Base-by-base conservation (phyloP, 2,113 vertebrate genomes). In the Onychostruthus taczanowskii region DNA sequence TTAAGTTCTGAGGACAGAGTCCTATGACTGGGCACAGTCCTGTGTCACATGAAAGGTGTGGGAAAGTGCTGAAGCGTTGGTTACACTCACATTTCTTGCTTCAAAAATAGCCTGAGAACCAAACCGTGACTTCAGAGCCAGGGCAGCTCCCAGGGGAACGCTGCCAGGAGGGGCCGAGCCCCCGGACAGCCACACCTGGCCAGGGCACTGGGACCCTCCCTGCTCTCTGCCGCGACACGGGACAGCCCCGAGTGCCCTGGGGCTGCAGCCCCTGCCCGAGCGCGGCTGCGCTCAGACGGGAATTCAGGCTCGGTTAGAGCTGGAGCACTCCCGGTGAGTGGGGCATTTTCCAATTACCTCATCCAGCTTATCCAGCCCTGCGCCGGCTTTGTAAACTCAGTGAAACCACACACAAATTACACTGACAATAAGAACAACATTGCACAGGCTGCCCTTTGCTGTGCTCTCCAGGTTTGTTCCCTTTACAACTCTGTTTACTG, bases 31-130 rank as follows among this genome's bases (percentile, higher is more conserved):
- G 52, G 86, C 86, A 77, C 46, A 52, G 79, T 56, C 61, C 77
- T 5, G 62, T 62, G 87, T 97, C 94, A 94, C 93, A 93, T 72
- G 88, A 56, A 90, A 95, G 95, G 86, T 96, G 88, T 94, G 96
- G 93, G 95, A 96, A 95, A 97, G 84, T 35, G 86, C 80, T 62
- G 92, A 56, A 72, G 88, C 1, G 2, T 56, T 67, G 76, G 83
- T 72, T 87, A 46, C 83, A 13, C 73, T 90, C 31, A 3, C 72
- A 49, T 43, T 68, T 86, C 88, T 47, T 47, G 44, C 90, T 67
- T 80, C 90, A 68, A 68, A 93, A 95, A 78, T 31, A 95, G 90
- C 88, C 88, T 75, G 92, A 90, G 83, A 90, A 95, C 30, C 79
- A n/a, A 52, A 31, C 1, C 41, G 5, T 37, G 22, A 81, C 68